phyloP scores from a whole-genome alignment of 2,113 vertebrate species.

The Glareola pratincola region DNA sequence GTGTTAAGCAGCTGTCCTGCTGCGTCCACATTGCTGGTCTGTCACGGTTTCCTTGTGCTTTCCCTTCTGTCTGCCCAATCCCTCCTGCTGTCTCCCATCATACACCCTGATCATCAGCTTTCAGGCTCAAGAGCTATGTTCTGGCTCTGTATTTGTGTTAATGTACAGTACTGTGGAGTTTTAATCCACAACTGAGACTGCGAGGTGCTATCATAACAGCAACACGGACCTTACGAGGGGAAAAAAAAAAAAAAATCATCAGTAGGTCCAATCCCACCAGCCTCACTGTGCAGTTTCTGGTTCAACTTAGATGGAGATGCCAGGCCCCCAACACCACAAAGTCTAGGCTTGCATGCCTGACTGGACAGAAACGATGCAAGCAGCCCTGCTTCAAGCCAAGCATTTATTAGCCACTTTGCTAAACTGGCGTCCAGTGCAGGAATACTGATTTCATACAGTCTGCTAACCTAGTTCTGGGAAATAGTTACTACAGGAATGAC shows the following conservation, averaged over 20 bases:
- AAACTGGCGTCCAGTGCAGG: background rate
- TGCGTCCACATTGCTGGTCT: background rate
- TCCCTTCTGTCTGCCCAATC: background rate
- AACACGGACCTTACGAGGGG: background rate
- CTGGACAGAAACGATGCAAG: background rate
- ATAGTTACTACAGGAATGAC: background rate
- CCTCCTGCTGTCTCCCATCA: background rate
- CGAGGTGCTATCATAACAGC: background rate
- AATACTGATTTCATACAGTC: background rate
- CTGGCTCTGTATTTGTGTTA: background rate
- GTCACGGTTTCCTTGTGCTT: fast-evolving
- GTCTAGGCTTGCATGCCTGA: background rate
- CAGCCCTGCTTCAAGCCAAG: background rate
- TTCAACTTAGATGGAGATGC: background rate
- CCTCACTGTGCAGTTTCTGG: background rate
- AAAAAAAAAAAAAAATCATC: background rate
- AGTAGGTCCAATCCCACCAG: too few species aligned
- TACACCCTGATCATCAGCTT: background rate
- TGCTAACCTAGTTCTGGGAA: background rate
- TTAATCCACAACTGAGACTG: background rate
- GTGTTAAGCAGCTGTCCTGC: background rate
- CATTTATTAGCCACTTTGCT: background rate
- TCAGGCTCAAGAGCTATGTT: background rate
- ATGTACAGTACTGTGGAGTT: background rate
- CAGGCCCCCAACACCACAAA: background rate